Conservation (phyloP, 2,113 vertebrate genomes). For the Alouatta palliata region DNA sequence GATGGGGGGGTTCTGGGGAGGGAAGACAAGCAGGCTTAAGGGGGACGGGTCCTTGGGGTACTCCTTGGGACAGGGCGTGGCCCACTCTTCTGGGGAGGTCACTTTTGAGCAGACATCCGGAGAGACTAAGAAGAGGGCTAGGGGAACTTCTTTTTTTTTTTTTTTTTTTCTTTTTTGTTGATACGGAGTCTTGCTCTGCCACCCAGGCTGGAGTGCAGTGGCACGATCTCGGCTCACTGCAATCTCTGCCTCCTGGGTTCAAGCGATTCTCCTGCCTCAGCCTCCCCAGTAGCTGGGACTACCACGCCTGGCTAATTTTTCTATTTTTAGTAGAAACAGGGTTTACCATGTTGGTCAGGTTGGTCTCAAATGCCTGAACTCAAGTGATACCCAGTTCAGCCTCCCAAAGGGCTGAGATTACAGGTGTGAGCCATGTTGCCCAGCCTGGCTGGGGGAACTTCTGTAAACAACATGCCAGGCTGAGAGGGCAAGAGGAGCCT, state of each 20-base stretch:
- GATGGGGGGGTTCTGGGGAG: background rate
- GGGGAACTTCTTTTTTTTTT: too few species aligned
- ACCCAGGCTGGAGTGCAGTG: background rate
- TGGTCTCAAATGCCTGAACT: background rate
- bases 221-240: background rate
- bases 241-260: background rate
- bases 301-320: background rate
- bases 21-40: background rate
- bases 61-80: accelerated
- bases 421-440: accelerated
- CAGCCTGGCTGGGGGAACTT: background rate
- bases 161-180: background rate
- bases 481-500: background rate
- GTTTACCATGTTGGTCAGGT: background rate
- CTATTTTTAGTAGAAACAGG: background rate
- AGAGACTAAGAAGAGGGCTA: background rate
- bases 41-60: accelerated
- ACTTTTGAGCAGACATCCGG: background rate
- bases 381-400: too few species aligned
- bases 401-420: too few species aligned
- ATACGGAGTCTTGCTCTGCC: background rate
- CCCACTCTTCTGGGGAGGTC: background rate
- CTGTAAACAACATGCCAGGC: background rate
- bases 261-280: too few species aligned
- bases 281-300: background rate